These are phyloP conservation scores for Perizoma affinitatum DNA, from an alignment of 2,888 invertebrate species.

Conservation along the genomic window DNA sequence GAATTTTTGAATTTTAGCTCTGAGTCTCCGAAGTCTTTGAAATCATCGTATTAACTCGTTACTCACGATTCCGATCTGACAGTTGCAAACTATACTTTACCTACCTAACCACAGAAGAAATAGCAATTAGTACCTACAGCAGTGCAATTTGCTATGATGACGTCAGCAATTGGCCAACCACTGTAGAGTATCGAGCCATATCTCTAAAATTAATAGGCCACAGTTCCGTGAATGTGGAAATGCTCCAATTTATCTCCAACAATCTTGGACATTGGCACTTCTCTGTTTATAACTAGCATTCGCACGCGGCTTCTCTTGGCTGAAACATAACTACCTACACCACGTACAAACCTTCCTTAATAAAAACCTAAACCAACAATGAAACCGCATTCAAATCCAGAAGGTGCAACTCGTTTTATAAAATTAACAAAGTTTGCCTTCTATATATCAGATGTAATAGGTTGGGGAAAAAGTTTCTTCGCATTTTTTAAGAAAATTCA, in stretches of 20 bases:
- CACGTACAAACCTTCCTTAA: no score
- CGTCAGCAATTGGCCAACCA: conserved; percentile 34
- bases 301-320: neutral
- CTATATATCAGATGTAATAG: no score
- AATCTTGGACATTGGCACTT: conserved; percentile 16
- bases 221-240: conserved; percentile 59
- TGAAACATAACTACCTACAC: neutral
- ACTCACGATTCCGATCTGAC: conserved; percentile 41
- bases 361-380: no score
- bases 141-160: conserved; percentile 11
- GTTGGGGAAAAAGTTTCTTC: no score
- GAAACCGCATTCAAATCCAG: no score
- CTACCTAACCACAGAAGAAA: neutral
- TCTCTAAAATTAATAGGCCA: conserved; percentile 59
- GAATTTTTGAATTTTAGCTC: neutral
- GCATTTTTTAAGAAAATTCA: no score
- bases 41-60: conserved; percentile 38
- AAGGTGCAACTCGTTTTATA: no score
- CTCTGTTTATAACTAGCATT: neutral
- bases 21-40: conserved; percentile 18
- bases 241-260: conserved; percentile 17
- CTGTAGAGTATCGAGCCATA: conserved; percentile 39
- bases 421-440: no score
- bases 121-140: neutral
- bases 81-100: conserved; percentile 4